A percentile compares a stretch with the other conserved stretches of the same genome.
Conservation (phyloP, 2,888 invertebrate species). For the Caenorhabditis zanzibari region DNA sequence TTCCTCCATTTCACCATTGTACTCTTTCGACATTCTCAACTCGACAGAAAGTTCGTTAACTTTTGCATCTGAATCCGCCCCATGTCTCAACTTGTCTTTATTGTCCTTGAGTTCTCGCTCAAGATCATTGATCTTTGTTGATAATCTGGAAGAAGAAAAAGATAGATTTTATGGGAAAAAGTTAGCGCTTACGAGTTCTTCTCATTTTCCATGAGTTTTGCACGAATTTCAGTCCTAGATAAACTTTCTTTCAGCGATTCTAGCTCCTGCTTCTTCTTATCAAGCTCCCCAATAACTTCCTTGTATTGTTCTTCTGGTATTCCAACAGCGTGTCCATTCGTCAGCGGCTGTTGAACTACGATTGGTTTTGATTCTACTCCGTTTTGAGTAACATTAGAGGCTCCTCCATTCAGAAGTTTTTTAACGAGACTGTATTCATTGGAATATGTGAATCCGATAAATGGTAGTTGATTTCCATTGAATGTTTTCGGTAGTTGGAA, state of each 20-base stretch:
- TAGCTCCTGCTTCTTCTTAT: conserved; percentile 45
- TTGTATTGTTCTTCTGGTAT: conserved; percentile 42
- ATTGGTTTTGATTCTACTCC: conserved; percentile 1
- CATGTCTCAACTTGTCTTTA: conserved; percentile 51
- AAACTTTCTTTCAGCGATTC: conserved; percentile 48
- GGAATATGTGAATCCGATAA: conserved; percentile 98
- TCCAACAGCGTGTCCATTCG: conserved; percentile 37
- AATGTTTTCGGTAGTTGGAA: conserved; percentile 98
- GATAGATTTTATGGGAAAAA: background rate
- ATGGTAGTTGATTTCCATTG: conserved; percentile 98
- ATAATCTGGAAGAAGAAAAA: conserved; percentile 21
- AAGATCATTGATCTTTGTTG: conserved; percentile 42
- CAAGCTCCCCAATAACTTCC: conserved; percentile 24
- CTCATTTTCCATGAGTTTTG: conserved; percentile 52
- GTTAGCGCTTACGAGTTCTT: conserved; percentile 47
- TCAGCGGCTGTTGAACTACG: conserved; percentile 9
- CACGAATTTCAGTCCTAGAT: conserved; percentile 37
- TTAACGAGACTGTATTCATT: conserved; percentile 86
- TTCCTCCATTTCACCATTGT: conserved; percentile 64
- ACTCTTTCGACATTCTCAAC: conserved; percentile 57
- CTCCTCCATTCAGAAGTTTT: conserved; percentile 8
- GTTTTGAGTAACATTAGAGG: conserved; percentile 25
- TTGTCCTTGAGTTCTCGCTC: conserved; percentile 53
- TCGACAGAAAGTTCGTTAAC: conserved; percentile 51
- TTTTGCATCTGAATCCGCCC: conserved; percentile 55